phyloP scores from a whole-genome alignment of 1,140 invertebrate species.

The Sycophila sp. region DNA sequence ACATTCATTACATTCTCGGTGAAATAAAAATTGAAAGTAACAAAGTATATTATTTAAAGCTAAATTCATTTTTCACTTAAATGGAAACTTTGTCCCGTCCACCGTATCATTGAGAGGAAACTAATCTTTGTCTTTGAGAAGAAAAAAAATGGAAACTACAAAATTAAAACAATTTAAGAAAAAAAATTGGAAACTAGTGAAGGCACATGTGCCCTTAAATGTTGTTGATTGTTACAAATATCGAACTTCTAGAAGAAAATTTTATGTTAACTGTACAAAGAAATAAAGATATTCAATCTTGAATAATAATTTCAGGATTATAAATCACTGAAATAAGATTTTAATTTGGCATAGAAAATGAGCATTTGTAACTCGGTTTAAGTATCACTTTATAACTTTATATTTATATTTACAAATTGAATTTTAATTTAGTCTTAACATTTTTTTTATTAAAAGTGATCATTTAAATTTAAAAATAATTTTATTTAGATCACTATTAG shows the following conservation, averaged over 20 bases:
- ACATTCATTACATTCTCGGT: conserved; percentile 30
- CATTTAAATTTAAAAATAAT: background rate
- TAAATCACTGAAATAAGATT: too few relatives aligned
- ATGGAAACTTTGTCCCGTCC: conserved; percentile 34
- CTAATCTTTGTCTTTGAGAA: background rate
- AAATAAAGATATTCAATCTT: conserved; percentile 24
- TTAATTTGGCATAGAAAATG: too few relatives aligned
- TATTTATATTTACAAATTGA: background rate
- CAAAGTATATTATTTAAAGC: conserved; percentile 37
- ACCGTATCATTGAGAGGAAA: conserved; percentile 20
- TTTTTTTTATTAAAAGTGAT: background rate
- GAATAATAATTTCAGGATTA: conserved; percentile 25
- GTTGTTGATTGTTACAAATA: conserved; percentile 29
- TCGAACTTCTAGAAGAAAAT: conserved; percentile 28
- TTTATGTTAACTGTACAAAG: conserved; percentile 33
- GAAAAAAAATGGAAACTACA: conserved; percentile 11
- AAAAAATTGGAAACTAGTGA: conserved; percentile 16
- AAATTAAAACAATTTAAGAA: conserved; percentile 22
- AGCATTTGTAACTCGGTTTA: too few relatives aligned
- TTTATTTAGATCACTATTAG: background rate
- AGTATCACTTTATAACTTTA: too few relatives aligned
- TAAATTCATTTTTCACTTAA: conserved; percentile 23
- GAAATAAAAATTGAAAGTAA: conserved; percentile 41
- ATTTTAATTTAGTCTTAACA: background rate
- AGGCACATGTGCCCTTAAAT: conserved; percentile 33